phyloP scores from a whole-genome alignment of 1,140 invertebrate genomes.

The Callitettix versicolor region DNA sequence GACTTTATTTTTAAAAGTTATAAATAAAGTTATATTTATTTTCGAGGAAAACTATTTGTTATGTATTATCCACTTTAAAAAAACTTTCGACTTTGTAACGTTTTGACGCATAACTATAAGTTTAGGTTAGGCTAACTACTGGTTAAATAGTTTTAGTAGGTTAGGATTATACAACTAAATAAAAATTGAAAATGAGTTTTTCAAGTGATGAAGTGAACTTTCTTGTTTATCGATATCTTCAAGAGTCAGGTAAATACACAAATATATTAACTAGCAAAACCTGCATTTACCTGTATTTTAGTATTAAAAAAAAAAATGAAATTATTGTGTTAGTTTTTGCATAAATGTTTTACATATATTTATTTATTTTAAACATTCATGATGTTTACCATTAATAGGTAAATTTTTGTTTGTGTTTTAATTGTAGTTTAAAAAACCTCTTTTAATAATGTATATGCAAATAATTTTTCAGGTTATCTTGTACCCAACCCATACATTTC shows the following conservation, averaged over 20 bases:
- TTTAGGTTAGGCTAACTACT: no score
- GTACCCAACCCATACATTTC: no score
- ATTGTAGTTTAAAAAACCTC: not conserved
- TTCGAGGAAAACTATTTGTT: no score
- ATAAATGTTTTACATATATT: not conserved
- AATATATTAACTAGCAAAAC: not conserved
- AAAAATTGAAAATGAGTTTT: conserved; percentile 74
- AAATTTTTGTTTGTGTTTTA: not conserved
- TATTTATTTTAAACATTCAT: not conserved
- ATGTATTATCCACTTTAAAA: no score
- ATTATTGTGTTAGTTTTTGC: not conserved
- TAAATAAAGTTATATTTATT: no score
- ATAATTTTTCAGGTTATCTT: no score
- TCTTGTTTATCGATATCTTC: conserved; percentile 94
- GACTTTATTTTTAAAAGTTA: no score
- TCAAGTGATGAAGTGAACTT: conserved; percentile 99
- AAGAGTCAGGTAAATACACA: conserved; percentile 80
- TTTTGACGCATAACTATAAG: no score
- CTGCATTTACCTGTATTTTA: not conserved
- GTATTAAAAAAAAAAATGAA: not conserved
- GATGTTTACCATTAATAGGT: not conserved
- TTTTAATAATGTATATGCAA: no score
- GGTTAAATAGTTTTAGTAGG: conserved; percentile 14
- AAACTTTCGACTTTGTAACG: no score
- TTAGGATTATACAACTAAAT: not conserved